Base-by-base conservation (phyloP, 2,888 invertebrate genomes). In the Ormyrus thymus region DNA sequence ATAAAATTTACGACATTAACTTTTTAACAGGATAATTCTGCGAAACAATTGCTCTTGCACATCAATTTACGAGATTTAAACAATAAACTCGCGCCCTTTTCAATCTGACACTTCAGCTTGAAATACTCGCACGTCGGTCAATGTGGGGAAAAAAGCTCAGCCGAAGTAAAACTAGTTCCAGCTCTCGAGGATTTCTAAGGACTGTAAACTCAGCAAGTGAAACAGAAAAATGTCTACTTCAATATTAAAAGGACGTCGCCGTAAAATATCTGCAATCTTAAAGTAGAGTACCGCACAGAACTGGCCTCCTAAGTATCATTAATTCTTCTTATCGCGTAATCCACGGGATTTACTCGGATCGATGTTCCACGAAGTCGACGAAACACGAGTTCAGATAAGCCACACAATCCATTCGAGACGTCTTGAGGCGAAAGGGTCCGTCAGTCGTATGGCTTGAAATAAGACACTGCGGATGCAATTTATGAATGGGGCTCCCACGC, bases 281-380 rank as follows among this genome's bases (percentile, higher is more conserved):
- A 56, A 56, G 29, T 13, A 1, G 13, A 69, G 13, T 82, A 81
- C 75, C 51, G 71, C 62, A 61, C 48, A 46, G 59, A 58, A 76
- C 58, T 62, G 48, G 48, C 15, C 66, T 58, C 13, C 56, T 69
- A 68, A 62, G 74, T 74, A 69, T 69, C 78, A 79, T 79, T 78
- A 79, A 79, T 79, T 79, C 70, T 74, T 79, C 78, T 79, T 79
- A 79, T 79, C 74, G 50, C 56, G 64, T 79, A 79, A 79, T 74
- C 78, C 74, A 5, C 9, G 10, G 74, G 64, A 79, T 79, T 79
- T 74, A 74, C 64, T 70, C 29, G 69, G 78, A 79, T 79, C 78
- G 62, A 79, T 79, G 78, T 74, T 79, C 50, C 66, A 62, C 74
- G 69, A 79, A 79, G 78, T 74, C 74, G 74, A 74, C 65, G 78